Base-by-base conservation (phyloP, 2,797 vertebrate genomes). In the Lacerta viridis region DNA sequence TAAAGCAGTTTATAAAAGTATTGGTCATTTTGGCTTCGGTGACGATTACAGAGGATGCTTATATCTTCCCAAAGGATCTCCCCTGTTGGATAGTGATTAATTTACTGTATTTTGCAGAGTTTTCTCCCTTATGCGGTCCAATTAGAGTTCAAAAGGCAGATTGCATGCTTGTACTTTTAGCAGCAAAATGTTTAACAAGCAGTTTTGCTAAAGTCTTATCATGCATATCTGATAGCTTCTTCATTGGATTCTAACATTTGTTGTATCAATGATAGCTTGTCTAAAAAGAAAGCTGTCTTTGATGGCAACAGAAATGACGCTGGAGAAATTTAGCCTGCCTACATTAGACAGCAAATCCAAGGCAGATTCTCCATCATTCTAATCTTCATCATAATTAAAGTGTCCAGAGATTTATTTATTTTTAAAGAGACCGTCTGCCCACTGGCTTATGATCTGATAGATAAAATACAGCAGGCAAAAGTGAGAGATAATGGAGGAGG, bases 1-100 rank as follows among this genome's bases (percentile, higher is more conserved):
- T 36, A 72, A 87, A 88, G 66, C 80, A 83, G 17, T 46, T 87
- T 83, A 79, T 64, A 78, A 90, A 86, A 79, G 39, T 46, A 83
- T 74, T 83, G 68, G 39, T 69, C 69, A 61, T 75, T 84, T 84
- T 41, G 75, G 69, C 61, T 69, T 27, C 8, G 68, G 43, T 39
- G 76, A 82, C 0, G 0, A 75, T 84, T 84, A 82, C 84, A 39
- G n/a, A 6, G 59, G 80, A 66, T 71, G 75, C 3, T 89, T n/a
- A 0, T 5, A 36, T 8, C 5, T 82, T 83, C 76, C 64, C 29
- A 5, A 27, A 84, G 46, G 50, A 75, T 55, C 59, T 69, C 50
- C 74, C n/a, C 79, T 4, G 13, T 29, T 68, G 43, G 71, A 25
- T 13, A 72, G 55, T 74, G 71, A 50, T 78, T 46, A 11, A n/a